Percentiles rank a stretch among this genome's conserved stretches.
phyloP scores from a whole-genome alignment of 2,113 vertebrate genomes.

The Syngnathoides biaculeatus region DNA sequence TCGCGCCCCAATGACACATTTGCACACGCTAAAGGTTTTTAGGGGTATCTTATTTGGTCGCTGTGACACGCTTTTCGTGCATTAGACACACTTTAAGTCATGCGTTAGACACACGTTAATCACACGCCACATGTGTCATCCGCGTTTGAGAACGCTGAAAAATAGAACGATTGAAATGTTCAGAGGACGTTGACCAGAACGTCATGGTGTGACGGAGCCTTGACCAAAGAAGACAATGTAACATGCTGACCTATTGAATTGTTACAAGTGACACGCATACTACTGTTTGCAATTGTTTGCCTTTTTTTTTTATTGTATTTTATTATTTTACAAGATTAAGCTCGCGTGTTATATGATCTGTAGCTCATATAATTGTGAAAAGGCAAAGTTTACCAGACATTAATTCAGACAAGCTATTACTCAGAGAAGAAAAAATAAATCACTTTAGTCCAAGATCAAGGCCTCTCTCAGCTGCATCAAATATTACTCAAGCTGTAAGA shows the following conservation, averaged over 20 bases:
- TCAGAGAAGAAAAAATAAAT: conserved; percentile 1
- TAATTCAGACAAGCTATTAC: conserved; percentile 21
- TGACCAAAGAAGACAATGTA: background rate
- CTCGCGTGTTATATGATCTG: conserved; percentile 1
- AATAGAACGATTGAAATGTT: too few relatives aligned
- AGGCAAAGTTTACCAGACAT: conserved; percentile 30
- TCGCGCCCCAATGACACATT: too few relatives aligned
- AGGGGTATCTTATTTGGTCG: too few relatives aligned
- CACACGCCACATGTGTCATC: too few relatives aligned
- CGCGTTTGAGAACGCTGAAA: too few relatives aligned
- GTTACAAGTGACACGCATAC: conserved; percentile 14
- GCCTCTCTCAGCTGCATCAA: conserved; percentile 23
- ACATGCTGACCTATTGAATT: conserved; percentile 6
- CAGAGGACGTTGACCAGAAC: too few relatives aligned
- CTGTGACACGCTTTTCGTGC: too few relatives aligned
- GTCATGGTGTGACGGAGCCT: too few relatives aligned
- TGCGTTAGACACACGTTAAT: too few relatives aligned
- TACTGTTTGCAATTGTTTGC: conserved; percentile 17
- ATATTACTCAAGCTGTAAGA: conserved; percentile 13
- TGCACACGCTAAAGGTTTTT: too few relatives aligned
- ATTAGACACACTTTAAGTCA: too few relatives aligned
- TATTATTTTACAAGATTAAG: background rate
- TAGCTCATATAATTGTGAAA: conserved; percentile 5
- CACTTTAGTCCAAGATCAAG: conserved; percentile 26
- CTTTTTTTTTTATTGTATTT: conserved; percentile 6